A percentile compares a stretch with the other conserved stretches of the same genome.
Conservation (phyloP, 2,113 vertebrate genomes). For the Clarias gariepinus region DNA sequence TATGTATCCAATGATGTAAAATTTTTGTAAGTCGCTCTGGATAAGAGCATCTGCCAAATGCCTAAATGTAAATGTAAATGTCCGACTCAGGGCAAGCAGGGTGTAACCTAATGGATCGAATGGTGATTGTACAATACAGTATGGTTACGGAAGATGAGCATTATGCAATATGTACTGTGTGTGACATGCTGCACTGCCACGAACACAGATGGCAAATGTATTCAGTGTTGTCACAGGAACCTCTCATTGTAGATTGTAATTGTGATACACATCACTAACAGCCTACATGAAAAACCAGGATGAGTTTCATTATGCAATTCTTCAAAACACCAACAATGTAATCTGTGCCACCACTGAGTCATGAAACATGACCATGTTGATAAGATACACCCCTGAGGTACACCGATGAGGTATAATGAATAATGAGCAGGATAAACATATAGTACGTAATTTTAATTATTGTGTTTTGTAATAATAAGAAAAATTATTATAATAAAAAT, state of each 20-base stretch:
- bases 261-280: not conserved
- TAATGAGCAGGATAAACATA: not conserved
- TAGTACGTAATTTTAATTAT: not conserved
- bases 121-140: not conserved
- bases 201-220: not conserved
- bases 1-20: too few relatives aligned
- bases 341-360: not conserved
- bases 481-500: too few relatives aligned
- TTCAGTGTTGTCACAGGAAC: constrained; percentile 10
- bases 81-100: too few relatives aligned
- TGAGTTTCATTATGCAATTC: not conserved
- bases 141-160: not conserved
- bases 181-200: not conserved
- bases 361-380: not conserved
- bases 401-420: not conserved
- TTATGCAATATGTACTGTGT: not conserved
- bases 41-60: too few relatives aligned
- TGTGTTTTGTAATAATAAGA: not conserved
- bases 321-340: not conserved
- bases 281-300: not conserved
- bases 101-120: too few relatives aligned
- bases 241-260: not conserved
- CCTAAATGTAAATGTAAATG: too few relatives aligned
- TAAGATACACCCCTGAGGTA: not conserved
- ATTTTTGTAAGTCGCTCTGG: too few relatives aligned